These are phyloP conservation scores for Betta splendens DNA, from an alignment of 2,797 vertebrate genomes.

Conservation along the genomic window DNA sequence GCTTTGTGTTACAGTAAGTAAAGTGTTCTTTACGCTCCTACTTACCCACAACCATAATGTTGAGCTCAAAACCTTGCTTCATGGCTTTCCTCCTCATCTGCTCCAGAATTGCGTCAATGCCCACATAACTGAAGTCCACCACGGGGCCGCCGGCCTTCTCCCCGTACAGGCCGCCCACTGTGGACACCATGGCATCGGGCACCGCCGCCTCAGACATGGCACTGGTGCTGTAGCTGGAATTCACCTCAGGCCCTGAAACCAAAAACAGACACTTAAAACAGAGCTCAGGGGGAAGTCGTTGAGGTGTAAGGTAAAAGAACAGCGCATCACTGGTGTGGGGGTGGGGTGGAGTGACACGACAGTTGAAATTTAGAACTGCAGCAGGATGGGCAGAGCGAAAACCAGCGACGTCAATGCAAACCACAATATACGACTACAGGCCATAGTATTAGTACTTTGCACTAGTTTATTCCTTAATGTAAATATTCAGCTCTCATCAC, in stretches of 20 bases:
- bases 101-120: slow-evolving; percentile 96
- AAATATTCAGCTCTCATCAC: slow-evolving; percentile 28
- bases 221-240: slow-evolving; percentile 77
- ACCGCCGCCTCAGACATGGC: slow-evolving; percentile 87
- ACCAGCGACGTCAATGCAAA: slow-evolving; percentile 23
- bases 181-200: slow-evolving; percentile 72
- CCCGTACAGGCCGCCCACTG: slow-evolving; percentile 70
- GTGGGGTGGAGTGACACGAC: not conserved
- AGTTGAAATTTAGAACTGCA: not conserved
- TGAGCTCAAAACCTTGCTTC: slow-evolving; percentile 98
- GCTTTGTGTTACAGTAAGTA: not conserved
- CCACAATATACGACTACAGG: slow-evolving; percentile 32
- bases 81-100: slow-evolving; percentile 99
- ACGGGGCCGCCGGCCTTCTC: slow-evolving; percentile 76
- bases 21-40: slow-evolving; percentile 17
- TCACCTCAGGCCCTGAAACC: slow-evolving; percentile 75
- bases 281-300: not conserved
- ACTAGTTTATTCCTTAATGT: slow-evolving; percentile 25
- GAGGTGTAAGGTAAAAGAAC: not conserved
- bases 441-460: slow-evolving; percentile 30
- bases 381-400: too few species aligned
- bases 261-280: not conserved
- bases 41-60: slow-evolving; percentile 99
- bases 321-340: not conserved
- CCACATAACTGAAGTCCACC: slow-evolving; percentile 94